A percentile compares a stretch with the other conserved stretches of the same genome.
Evolutionary conservation across 2,797 vertebrate genomes (phyloP).

Genomic region (Myotis myotis): DNA sequence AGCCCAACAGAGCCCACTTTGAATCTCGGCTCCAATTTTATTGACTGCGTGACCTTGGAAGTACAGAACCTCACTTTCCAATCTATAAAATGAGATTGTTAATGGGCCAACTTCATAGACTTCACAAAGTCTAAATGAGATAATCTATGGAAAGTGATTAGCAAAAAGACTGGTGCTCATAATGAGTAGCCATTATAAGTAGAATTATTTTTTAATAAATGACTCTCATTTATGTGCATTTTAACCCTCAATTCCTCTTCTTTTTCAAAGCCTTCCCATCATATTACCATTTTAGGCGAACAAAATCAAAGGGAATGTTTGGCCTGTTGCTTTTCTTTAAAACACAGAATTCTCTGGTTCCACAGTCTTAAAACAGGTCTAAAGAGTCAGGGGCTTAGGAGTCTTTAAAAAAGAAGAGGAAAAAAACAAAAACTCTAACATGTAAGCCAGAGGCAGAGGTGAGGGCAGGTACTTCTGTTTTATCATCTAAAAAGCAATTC

Average conservation of each 20-base stretch:
- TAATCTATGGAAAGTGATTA: background rate
- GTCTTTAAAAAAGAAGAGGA: background rate
- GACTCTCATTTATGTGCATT: background rate
- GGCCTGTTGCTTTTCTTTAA: background rate
- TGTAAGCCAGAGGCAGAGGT: conserved; percentile 37
- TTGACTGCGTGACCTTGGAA: background rate
- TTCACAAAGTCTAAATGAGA: background rate
- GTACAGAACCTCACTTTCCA: background rate
- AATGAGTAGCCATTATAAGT: background rate
- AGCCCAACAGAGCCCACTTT: background rate
- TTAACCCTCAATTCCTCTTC: background rate
- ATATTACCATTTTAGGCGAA: background rate
- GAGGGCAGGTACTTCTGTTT: background rate
- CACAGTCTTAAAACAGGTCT: background rate
- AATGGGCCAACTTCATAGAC: background rate
- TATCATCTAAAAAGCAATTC: background rate
- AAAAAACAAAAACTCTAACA: background rate
- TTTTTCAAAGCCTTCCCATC: background rate
- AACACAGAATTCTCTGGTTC: background rate
- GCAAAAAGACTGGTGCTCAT: background rate
- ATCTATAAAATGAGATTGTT: background rate
- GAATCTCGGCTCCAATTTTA: background rate
- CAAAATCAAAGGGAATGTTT: background rate
- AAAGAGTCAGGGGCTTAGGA: background rate
- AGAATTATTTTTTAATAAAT: background rate